Evolutionary conservation across 35 echinoderm and acorn worm species (phyloP), one percentile per base, ranked within the genome.

Genomic region (Eucidaris tribuloides): DNA sequence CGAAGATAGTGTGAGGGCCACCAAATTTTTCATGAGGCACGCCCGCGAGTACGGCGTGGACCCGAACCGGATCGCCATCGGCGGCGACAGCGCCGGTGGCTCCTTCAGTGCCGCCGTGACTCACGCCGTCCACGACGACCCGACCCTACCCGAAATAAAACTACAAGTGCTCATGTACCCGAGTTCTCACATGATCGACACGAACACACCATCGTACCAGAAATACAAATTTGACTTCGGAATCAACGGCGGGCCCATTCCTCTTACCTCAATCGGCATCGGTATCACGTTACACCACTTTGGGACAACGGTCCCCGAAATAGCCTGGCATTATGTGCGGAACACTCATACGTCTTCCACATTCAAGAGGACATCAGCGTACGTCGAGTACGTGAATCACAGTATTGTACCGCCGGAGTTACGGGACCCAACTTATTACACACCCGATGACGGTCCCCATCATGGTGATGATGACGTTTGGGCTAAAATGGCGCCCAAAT

Each of bases 1-100:
- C 31, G 84, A 92, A 78, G 90, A 92, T 71, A 71, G 58, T 5
- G 11, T 87, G 29, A 82, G 44, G 28, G 90, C 84, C 14, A 87
- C 85, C 5, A 64, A 48, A 50, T 92, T 76, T 65, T 92, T 92
- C 77, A 46, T 92, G 19, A 24, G 20, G 37, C 84, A 92, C 61
- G 90, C 90, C 5, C 58, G 60, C 5, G 63, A 92, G 11, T 87
- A 77, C 55, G 60, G 49, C 41, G 90, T 92, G 25, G 84, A 92
- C 46, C 32, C 42, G 15, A 20, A 32, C 0, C 58, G 84, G 31
- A 65, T 92, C 19, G 90, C 46, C 24, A 50, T 92, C 23, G 63
- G 77, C 29, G 90, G 90, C 4, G 90, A 92, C 54, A 92, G 90
- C 57, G 90, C 90, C 0, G 90, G 90, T 46, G 90, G 90, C 34